phyloP scores from a whole-genome alignment of 2,797 vertebrate genomes.

The Chelmon rostratus region DNA sequence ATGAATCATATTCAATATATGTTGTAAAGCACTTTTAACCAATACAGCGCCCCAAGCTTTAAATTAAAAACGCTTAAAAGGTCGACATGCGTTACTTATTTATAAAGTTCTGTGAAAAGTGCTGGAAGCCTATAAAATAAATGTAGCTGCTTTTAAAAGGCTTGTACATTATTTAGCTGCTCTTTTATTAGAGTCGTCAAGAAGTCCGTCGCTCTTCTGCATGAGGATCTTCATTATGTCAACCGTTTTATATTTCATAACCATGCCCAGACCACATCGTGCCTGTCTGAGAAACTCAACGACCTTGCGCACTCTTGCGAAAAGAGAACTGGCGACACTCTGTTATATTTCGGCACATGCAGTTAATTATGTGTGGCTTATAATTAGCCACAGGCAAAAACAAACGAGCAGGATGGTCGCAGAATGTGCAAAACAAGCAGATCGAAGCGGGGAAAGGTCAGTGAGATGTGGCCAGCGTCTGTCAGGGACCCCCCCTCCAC shows the following conservation, averaged over 20 bases:
- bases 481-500: neutral
- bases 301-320: neutral
- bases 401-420: neutral
- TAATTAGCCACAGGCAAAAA: neutral
- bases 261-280: neutral
- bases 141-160: neutral
- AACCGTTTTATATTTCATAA: constrained; percentile 19
- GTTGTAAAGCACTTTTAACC: neutral
- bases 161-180: neutral
- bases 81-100: neutral
- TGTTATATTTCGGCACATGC: neutral
- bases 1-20: neutral
- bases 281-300: constrained; percentile 25
- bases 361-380: neutral
- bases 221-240: neutral
- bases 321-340: neutral
- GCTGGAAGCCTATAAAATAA: neutral
- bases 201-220: neutral
- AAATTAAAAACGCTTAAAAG: neutral
- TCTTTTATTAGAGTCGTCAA: neutral
- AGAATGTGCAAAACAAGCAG: neutral
- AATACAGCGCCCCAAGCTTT: neutral
- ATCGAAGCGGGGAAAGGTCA: neutral
- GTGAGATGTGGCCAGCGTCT: neutral
- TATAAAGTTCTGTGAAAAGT: neutral